phyloP scores from a whole-genome alignment of 1,140 invertebrate genomes.

The Drosophila gunungcola region DNA sequence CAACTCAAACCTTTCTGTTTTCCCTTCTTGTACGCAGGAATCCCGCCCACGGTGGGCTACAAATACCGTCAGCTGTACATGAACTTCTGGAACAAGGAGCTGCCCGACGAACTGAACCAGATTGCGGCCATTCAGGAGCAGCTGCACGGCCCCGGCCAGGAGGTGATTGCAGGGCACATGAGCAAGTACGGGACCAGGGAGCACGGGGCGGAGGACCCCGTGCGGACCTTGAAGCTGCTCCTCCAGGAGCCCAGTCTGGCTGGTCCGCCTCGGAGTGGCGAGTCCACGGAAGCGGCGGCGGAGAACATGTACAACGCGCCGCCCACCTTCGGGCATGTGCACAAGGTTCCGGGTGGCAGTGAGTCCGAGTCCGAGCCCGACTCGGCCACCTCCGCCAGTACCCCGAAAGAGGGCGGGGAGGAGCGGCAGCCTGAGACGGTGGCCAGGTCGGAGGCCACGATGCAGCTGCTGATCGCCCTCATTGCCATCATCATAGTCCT shows the following conservation, averaged over 20 bases:
- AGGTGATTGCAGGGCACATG: constrained; percentile 83
- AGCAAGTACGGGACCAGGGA: constrained; percentile 77
- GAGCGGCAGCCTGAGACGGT: constrained; percentile 43
- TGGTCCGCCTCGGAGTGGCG: constrained; percentile 22
- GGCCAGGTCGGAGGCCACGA: constrained; percentile 85
- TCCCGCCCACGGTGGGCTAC: constrained; percentile 88
- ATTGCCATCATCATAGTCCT: constrained; percentile 92
- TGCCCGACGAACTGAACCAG: constrained; percentile 87
- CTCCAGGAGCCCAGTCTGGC: constrained; percentile 58
- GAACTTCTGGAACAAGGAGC: constrained; percentile 90
- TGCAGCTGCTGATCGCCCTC: constrained; percentile 91
- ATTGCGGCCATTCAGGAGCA: constrained; percentile 82
- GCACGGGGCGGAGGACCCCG: constrained; percentile 74
- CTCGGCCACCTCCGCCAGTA: constrained; percentile 14
- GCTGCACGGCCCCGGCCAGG: constrained; percentile 54
- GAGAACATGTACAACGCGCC: constrained; percentile 84
- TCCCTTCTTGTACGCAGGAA: constrained; percentile 85
- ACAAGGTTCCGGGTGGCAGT: constrained; percentile 39
- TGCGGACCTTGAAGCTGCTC: constrained; percentile 73
- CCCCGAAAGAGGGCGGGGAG: not conserved
- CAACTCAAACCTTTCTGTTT: not conserved
- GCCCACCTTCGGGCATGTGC: constrained; percentile 72
- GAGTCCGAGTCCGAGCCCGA: constrained; percentile 18
- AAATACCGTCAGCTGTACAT: constrained; percentile 89
- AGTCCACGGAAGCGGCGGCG: constrained; percentile 56